A percentile compares a stretch with the other conserved stretches of the same genome.
Evolutionary conservation across 2,888 invertebrate species (phyloP).

Genomic region (Lepidochrysops patricia): DNA sequence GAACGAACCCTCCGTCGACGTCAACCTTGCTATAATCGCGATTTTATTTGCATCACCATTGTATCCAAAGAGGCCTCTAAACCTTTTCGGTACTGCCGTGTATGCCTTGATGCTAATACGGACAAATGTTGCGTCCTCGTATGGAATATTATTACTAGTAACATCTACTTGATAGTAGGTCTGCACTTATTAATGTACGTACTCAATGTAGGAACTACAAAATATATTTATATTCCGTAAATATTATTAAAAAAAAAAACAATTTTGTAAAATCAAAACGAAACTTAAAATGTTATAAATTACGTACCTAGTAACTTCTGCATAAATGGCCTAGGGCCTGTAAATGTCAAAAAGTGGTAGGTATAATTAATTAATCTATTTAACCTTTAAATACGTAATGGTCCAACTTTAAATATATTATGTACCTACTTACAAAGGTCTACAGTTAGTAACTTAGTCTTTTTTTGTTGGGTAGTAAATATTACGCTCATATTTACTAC

Average conservation of each 20-base stretch:
- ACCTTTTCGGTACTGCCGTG: constrained; percentile 30
- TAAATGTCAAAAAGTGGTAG: not conserved
- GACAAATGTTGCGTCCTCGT: not conserved
- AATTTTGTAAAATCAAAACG: not conserved
- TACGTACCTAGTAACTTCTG: no score
- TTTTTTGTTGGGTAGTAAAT: no score
- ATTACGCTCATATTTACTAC: no score
- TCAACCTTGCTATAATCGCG: constrained; percentile 73
- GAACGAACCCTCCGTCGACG: constrained; percentile 70
- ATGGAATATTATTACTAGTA: not conserved
- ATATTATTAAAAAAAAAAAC: not conserved
- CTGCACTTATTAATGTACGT: no score
- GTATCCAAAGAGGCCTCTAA: constrained; percentile 49
- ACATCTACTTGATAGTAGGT: not conserved
- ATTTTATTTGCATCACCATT: constrained; percentile 69
- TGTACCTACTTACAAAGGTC: no score
- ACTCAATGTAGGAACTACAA: no score
- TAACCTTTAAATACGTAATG: constrained; percentile 3
- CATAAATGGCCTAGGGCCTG: not conserved
- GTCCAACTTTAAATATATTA: not conserved
- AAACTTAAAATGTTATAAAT: no score
- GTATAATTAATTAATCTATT: not conserved
- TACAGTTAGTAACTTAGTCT: no score
- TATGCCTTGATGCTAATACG: not conserved
- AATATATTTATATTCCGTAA: not conserved